phyloP scores from a whole-genome alignment of 2,888 invertebrate species.

The Chorisops tibialis region DNA sequence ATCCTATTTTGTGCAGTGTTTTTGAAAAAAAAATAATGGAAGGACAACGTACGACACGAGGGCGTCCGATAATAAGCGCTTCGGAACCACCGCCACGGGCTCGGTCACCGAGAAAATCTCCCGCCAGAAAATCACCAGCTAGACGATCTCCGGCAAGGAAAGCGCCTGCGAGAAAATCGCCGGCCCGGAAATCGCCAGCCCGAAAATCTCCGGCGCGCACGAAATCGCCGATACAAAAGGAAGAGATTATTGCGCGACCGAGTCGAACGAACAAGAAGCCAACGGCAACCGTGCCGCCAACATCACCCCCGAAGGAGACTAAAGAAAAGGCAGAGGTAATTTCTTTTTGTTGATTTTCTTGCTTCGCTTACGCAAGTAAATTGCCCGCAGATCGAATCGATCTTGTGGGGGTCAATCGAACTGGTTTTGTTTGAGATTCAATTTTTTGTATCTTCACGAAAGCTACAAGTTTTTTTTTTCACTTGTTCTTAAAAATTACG shows the following conservation, averaged over 20 bases:
- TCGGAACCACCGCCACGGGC: conserved; percentile 14
- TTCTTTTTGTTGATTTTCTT: neutral
- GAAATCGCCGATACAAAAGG: conserved; percentile 17
- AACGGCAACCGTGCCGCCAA: conserved; percentile 17
- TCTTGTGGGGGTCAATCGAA: neutral
- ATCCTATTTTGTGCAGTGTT: neutral
- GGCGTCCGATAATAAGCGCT: conserved; percentile 3
- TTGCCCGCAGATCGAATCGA: neutral
- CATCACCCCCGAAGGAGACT: neutral
- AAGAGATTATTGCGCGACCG: neutral
- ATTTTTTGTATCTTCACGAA: neutral
- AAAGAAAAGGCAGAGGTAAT: conserved; percentile 11
- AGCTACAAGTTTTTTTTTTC: conserved; percentile 14
- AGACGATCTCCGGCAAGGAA: conserved; percentile 50
- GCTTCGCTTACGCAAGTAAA: neutral
- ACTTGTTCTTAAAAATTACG: neutral
- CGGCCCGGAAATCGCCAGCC: conserved; percentile 3
- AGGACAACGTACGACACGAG: conserved; percentile 10
- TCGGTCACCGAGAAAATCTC: conserved; percentile 53
- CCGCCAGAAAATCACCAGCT: conserved; percentile 54
- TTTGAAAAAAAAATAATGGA: conserved; percentile 6
- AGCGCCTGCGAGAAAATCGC: conserved; percentile 29
- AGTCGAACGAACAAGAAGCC: conserved; percentile 4
- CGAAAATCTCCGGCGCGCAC: conserved; percentile 25
- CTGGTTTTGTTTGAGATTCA: conserved; percentile 1